Percentiles rank a stretch among this genome's conserved stretches.
phyloP scores from a whole-genome alignment of 1,140 invertebrate genomes.

The Saccostrea echinata region DNA sequence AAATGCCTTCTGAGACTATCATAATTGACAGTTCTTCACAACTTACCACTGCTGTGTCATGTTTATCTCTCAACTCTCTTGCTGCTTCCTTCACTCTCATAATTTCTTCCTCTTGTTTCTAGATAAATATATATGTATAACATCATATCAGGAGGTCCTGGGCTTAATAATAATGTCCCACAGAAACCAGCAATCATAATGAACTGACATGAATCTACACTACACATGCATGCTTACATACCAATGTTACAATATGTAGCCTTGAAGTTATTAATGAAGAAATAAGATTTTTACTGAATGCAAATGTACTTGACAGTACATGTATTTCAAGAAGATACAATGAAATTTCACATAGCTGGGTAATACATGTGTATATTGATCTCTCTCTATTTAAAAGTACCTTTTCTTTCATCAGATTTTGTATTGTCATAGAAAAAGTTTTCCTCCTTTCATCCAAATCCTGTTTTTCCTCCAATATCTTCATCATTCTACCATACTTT shows the following conservation, averaged over 20 bases:
- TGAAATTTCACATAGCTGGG: no score
- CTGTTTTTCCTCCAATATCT: background rate
- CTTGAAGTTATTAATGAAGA: no score
- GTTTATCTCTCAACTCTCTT: background rate
- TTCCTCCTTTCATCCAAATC: background rate
- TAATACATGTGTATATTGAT: no score
- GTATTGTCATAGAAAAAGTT: background rate
- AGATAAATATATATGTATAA: background rate
- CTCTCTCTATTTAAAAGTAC: background rate
- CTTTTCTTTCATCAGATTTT: constrained; percentile 17
- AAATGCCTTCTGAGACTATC: background rate
- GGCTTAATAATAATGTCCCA: no score
- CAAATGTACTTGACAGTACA: no score
- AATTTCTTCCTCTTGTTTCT: background rate
- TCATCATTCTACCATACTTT: constrained; percentile 11
- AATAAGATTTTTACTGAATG: no score
- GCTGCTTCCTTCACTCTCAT: background rate
- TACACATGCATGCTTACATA: no score
- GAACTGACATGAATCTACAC: no score
- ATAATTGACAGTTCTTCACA: background rate
- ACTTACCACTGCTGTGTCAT: constrained; percentile 5
- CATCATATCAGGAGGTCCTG: background rate
- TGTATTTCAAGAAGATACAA: no score
- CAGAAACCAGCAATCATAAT: no score
- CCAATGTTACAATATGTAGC: no score